Evolutionary conservation across 2,888 invertebrate species (phyloP).

Genomic region (Strigamia crassipes): DNA sequence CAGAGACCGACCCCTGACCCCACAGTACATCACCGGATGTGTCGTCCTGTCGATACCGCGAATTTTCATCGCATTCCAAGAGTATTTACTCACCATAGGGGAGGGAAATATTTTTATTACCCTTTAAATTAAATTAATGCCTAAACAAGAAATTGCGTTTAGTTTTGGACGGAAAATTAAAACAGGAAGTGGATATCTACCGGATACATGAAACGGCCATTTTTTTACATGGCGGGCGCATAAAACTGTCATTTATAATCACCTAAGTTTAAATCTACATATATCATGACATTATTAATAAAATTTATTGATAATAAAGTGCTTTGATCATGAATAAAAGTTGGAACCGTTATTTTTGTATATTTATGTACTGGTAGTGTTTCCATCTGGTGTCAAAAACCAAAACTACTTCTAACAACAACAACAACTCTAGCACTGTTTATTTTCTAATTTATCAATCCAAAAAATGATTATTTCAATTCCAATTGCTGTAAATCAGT

Average conservation of each 20-base stretch:
- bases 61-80: conserved; percentile 22
- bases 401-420: no score
- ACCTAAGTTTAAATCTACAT: background rate
- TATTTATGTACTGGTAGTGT: no score
- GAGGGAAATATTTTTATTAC: background rate
- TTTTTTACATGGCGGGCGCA: background rate
- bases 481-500: no score
- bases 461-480: no score
- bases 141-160: conserved; percentile 5
- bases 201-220: background rate
- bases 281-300: background rate
- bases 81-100: background rate
- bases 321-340: background rate
- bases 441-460: no score
- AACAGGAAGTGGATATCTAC: background rate
- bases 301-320: background rate
- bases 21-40: background rate
- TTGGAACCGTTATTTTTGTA: no score
- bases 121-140: conserved; percentile 13
- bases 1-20: background rate
- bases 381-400: no score
- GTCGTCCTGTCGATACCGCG: background rate
- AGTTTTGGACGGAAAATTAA: background rate
- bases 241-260: background rate
- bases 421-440: no score